phyloP scores from a whole-genome alignment of 2,888 invertebrate species.

The Drosophila parthenogenetica region DNA sequence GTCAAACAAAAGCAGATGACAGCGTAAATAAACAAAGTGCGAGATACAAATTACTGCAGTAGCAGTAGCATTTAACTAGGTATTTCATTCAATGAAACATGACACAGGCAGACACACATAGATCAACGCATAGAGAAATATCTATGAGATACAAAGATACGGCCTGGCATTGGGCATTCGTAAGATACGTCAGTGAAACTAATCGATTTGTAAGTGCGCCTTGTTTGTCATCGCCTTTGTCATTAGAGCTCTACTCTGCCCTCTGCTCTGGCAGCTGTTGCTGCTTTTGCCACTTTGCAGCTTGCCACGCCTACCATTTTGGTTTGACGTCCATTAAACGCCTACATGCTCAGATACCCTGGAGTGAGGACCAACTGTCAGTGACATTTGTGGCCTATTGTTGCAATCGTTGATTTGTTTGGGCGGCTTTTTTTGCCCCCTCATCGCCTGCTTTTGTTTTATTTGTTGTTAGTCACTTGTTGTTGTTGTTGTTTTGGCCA shows the following conservation, averaged over 20 bases:
- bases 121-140: conserved; percentile 13
- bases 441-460: conserved; percentile 20
- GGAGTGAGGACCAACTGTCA: conserved; percentile 18
- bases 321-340: conserved; percentile 2
- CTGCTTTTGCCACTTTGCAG: conserved; percentile 16
- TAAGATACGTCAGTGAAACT: conserved; percentile 56
- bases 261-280: conserved; percentile 31
- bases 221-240: conserved; percentile 41
- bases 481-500: conserved; percentile 8
- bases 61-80: conserved; percentile 67
- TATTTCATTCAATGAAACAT: conserved; percentile 75
- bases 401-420: conserved; percentile 37
- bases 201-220: conserved; percentile 60
- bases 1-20: conserved; percentile 74
- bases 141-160: conserved; percentile 10
- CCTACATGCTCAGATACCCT: not conserved
- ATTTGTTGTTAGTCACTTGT: not conserved
- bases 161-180: conserved; percentile 54
- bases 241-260: conserved; percentile 16
- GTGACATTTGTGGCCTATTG: conserved; percentile 38
- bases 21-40: conserved; percentile 74
- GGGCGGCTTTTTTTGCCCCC: conserved; percentile 20
- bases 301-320: conserved; percentile 25
- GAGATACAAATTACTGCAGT: conserved; percentile 73
- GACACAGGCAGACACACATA: conserved; percentile 39